Evolutionary conservation across 1,140 invertebrate species (phyloP).

Genomic region (Zaprionus camerounensis): DNA sequence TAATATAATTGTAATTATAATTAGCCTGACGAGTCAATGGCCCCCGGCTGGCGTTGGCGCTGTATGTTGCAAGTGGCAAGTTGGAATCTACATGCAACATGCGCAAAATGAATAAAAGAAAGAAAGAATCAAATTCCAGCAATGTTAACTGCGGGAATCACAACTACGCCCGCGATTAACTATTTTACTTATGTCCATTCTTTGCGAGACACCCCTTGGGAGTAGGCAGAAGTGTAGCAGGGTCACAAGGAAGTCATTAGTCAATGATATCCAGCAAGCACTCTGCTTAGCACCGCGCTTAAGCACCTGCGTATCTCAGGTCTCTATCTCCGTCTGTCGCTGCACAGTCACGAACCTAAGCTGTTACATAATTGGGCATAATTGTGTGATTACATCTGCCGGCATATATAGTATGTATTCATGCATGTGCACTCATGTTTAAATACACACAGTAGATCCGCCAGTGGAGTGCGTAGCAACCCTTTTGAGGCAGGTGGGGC

Average conservation of each 20-base stretch:
- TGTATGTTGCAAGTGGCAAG: conserved; percentile 46
- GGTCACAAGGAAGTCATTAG: conserved; percentile 58
- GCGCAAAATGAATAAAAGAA: conserved; percentile 11
- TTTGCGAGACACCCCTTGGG: conserved; percentile 47
- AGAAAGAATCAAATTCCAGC: conserved; percentile 2
- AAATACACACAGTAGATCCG: background rate
- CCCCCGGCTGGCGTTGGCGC: conserved; percentile 5
- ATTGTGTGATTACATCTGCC: conserved; percentile 74
- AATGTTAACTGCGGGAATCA: conserved; percentile 33
- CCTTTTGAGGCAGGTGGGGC: background rate
- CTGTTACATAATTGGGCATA: conserved; percentile 78
- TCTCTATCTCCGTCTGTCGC: conserved; percentile 8
- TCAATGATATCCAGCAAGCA: conserved; percentile 69
- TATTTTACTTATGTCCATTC: conserved; percentile 63
- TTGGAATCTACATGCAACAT: conserved; percentile 57
- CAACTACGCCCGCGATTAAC: conserved; percentile 60
- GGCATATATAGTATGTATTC: conserved; percentile 16
- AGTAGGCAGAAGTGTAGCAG: background rate
- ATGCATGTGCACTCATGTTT: background rate
- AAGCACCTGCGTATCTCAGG: conserved; percentile 38
- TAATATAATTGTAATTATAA: conserved; percentile 50
- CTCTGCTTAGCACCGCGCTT: conserved; percentile 42
- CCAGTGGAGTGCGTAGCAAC: background rate
- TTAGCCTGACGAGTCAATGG: conserved; percentile 63
- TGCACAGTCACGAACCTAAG: conserved; percentile 31